Conservation (phyloP, 2,888 invertebrate species). For the Agrotis segetum region DNA sequence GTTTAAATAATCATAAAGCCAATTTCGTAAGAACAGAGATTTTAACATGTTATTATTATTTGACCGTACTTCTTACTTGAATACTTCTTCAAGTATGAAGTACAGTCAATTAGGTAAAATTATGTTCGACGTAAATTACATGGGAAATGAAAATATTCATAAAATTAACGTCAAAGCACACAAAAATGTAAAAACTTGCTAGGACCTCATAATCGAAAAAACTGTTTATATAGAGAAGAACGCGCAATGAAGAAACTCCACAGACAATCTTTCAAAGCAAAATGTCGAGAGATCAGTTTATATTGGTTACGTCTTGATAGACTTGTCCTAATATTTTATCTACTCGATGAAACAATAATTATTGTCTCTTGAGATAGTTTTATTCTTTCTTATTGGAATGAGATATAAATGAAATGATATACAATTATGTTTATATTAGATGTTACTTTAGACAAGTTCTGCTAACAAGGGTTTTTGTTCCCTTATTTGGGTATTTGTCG, state of each 20-base stretch:
- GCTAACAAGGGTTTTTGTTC: not conserved
- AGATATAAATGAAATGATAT: not conserved
- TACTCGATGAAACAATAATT: conserved; percentile 1
- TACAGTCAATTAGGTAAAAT: no score
- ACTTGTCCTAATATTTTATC: not conserved
- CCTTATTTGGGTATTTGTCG: conserved; percentile 13
- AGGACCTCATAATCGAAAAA: no score
- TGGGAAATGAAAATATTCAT: no score
- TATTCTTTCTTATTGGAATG: conserved; percentile 13
- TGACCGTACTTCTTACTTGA: no score
- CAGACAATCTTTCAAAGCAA: not conserved
- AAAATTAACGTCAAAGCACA: no score
- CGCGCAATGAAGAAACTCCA: not conserved
- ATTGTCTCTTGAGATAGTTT: conserved; percentile 24
- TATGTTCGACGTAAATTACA: no score
- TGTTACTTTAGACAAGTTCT: not conserved
- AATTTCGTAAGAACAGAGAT: no score
- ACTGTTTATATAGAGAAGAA: not conserved
- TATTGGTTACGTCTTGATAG: not conserved
- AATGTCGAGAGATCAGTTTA: not conserved
- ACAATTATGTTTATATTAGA: not conserved
- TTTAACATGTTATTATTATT: no score
- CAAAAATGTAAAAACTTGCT: no score
- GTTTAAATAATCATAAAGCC: no score
- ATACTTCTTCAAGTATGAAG: no score